phyloP scores from a whole-genome alignment of 1,140 invertebrate species.

The Paralvinella palmiformis region DNA sequence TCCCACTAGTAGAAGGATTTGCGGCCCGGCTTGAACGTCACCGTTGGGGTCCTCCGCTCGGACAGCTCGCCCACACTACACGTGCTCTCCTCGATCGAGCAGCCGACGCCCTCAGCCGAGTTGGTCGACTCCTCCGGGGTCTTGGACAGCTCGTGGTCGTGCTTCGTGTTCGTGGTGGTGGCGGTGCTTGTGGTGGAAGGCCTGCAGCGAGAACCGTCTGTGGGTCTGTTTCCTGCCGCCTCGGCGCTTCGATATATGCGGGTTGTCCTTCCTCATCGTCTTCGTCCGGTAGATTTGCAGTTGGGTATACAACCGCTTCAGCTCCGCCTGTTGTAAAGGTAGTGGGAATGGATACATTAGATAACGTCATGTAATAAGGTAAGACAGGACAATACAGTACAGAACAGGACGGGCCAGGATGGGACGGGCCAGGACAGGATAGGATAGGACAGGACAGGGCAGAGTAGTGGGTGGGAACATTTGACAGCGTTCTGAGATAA shows the following conservation, averaged over 20 bases:
- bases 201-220: conserved; percentile 75
- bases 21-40: conserved; percentile 38
- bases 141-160: conserved; percentile 46
- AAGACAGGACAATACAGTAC: no score
- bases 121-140: conserved; percentile 54
- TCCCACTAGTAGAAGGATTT: conserved; percentile 21
- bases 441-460: no score
- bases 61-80: conserved; percentile 22
- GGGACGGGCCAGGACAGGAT: no score
- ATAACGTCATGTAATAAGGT: no score
- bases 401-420: no score
- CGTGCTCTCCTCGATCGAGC: conserved; percentile 35
- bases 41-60: conserved; percentile 28
- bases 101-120: conserved; percentile 42
- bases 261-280: conserved; percentile 86
- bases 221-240: conserved; percentile 87
- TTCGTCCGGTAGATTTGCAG: conserved; percentile 75
- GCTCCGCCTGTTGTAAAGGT: conserved; percentile 72
- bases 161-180: conserved; percentile 44
- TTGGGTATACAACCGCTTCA: conserved; percentile 87
- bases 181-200: conserved; percentile 50
- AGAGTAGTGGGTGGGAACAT: no score
- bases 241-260: conserved; percentile 85
- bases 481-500: no score
- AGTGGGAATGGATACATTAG: no score